A percentile compares a stretch with the other conserved stretches of the same genome.
Evolutionary conservation across 2,888 invertebrate species (phyloP).

Genomic region (Catocala sponsa): DNA sequence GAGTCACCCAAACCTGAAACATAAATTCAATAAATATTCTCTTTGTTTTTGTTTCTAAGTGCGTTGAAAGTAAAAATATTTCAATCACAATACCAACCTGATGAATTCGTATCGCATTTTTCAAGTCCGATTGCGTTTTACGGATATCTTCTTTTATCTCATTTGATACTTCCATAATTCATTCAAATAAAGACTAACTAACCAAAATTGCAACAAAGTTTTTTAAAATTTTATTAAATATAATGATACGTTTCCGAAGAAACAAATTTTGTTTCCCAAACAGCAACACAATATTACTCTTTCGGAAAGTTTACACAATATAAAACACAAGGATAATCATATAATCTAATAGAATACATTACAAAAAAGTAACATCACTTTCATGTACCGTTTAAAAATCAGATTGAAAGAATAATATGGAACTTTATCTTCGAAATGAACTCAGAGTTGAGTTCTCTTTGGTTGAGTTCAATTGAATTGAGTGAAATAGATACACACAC

Average conservation of each 20-base stretch:
- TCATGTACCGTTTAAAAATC: slow-evolving; percentile 24
- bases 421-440: slow-evolving; percentile 34
- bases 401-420: slow-evolving; percentile 24
- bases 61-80: slow-evolving; percentile 27
- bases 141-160: slow-evolving; percentile 89
- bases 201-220: no score
- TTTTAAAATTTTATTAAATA: no score
- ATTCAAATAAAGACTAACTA: not conserved
- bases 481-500: slow-evolving; percentile 15
- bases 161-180: slow-evolving; percentile 88
- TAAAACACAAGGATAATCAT: slow-evolving; percentile 15
- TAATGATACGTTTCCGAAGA: slow-evolving; percentile 34
- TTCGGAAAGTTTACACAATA: slow-evolving; percentile 39
- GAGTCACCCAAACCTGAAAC: slow-evolving; percentile 86
- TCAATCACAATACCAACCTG: slow-evolving; percentile 79
- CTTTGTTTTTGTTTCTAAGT: slow-evolving; percentile 16
- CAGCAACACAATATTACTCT: slow-evolving; percentile 29
- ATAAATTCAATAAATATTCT: slow-evolving; percentile 18
- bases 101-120: slow-evolving; percentile 89
- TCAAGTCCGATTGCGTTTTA: slow-evolving; percentile 88
- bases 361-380: slow-evolving; percentile 27
- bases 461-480: slow-evolving; percentile 43
- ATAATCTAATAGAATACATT: slow-evolving; percentile 28
- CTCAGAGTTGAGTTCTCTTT: slow-evolving; percentile 23
- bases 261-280: slow-evolving; percentile 44